Evolutionary conservation across 2,113 vertebrate species (phyloP), one percentile per base, ranked within the genome.

Genomic region (Oreochromis spilurus): DNA sequence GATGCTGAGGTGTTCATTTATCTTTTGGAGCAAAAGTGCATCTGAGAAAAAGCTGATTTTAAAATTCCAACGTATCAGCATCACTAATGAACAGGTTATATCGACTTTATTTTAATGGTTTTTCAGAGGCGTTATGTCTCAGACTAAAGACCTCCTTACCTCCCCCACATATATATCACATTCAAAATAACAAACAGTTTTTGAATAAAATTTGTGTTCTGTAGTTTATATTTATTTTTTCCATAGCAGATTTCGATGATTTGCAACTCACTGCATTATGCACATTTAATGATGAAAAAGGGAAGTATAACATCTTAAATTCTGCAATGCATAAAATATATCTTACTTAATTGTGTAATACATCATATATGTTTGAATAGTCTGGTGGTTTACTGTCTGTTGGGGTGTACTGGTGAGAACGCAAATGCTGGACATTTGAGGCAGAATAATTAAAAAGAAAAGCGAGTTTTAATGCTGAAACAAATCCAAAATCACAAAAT

Each of bases 391-490:
- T 40, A 70, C 36, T 24, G n/a, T 7, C 38, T 70, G 13, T 72
- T 0, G 8, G 13, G 65, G 7, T 43, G 13, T 26, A 9, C 21
- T 26, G 67, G 40, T 29, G 67, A 72, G 14, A 26, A 72, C 16
- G 14, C 21, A 26, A 72, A 72, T 26, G n/a, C n/a, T 70, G 38
- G 11, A 45, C 8, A 72, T 24, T 72, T 72, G 40, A 72, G 13
- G 3, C 36, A 70, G n/a, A 70, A 70, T 0, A 0, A 70, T 1
- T 43, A 0, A 70, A 43, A 40, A 43, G n/a, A 43, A 38, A 40
- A 21, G 34, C 1, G 11, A 70, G 65, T 6, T 45, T 72, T 72
- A 45, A 72, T 72, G 38, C 38, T 26, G 38, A 45, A 67, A 67
- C 10, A 70, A 26, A 72, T 72, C 38, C 1, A 45, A 72, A 45